A percentile compares a stretch with the other conserved stretches of the same genome.
Evolutionary conservation across 30 jellyfish, hydroid and myxozoan species (phyloP).

Genomic region (Turritopsis dohrnii): DNA sequence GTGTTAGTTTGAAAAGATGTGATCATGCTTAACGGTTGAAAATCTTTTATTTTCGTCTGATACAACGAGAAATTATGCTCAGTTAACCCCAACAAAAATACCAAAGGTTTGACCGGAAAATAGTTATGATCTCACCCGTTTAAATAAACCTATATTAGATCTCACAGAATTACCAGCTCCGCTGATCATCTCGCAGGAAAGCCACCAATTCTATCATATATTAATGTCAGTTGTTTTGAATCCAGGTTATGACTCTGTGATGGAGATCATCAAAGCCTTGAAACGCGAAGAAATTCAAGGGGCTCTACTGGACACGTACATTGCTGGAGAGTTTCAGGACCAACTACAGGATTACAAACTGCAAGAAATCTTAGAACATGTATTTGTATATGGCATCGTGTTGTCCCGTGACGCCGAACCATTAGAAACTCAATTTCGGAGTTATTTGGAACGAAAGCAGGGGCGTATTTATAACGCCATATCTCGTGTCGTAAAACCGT

Average conservation of each 20-base stretch:
- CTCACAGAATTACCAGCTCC: too few species aligned
- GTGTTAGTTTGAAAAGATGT: too few species aligned
- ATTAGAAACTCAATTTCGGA: slow-evolving; percentile 46
- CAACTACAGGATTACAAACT: slow-evolving; percentile 56
- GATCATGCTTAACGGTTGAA: too few species aligned
- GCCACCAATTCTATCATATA: too few species aligned
- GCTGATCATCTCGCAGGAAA: too few species aligned
- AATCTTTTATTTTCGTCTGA: too few species aligned
- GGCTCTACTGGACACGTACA: slow-evolving; percentile 86
- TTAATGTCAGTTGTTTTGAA: too few species aligned
- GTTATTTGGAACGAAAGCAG: slow-evolving; percentile 67
- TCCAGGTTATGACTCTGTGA: slow-evolving; percentile 73
- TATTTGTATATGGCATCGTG: slow-evolving; percentile 89
- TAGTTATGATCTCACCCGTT: too few species aligned
- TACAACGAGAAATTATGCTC: too few species aligned
- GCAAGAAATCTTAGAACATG: slow-evolving; percentile 87
- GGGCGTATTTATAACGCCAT: slow-evolving; percentile 66
- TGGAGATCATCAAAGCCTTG: slow-evolving; percentile 64
- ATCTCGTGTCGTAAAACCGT: slow-evolving; percentile 81
- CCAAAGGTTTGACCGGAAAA: too few species aligned
- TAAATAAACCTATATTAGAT: too few species aligned
- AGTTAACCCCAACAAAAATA: too few species aligned
- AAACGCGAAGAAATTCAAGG: slow-evolving; percentile 67
- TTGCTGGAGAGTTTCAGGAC: slow-evolving; percentile 94
- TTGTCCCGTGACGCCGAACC: slow-evolving; percentile 87